Percentiles rank a stretch among this genome's conserved stretches.
These are phyloP conservation scores for Drosophila melanica DNA, from an alignment of 1,140 invertebrate species.

Conservation along the genomic window DNA sequence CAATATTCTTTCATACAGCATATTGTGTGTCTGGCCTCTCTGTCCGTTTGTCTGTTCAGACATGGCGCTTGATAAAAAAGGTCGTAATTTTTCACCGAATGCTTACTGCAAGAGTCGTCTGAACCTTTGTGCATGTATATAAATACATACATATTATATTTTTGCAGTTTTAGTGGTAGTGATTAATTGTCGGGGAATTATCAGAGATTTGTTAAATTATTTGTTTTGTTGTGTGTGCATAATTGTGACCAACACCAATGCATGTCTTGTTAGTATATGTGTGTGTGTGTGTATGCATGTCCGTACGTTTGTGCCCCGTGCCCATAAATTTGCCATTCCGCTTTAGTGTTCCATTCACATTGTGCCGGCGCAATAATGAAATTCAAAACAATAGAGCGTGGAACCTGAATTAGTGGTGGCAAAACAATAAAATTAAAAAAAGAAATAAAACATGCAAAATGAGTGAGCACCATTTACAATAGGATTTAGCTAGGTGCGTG, in stretches of 20 bases:
- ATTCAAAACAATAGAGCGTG: constrained; percentile 48
- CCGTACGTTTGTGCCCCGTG: constrained; percentile 20
- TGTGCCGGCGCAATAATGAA: constrained; percentile 32
- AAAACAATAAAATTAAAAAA: constrained; percentile 28
- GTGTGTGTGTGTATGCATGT: constrained; percentile 21
- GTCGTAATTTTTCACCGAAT: neutral
- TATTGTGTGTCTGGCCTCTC: constrained; percentile 36
- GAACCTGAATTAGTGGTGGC: constrained; percentile 44
- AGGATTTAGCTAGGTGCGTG: neutral
- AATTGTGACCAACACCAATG: constrained; percentile 48
- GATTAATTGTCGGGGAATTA: constrained; percentile 43
- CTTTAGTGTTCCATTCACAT: constrained; percentile 40
- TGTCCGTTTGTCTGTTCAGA: constrained; percentile 17
- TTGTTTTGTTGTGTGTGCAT: constrained; percentile 67
- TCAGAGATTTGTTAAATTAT: constrained; percentile 35
- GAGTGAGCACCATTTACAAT: constrained; percentile 26
- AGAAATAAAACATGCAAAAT: constrained; percentile 26
- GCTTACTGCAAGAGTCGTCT: constrained; percentile 7
- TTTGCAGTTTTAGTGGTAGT: constrained; percentile 32
- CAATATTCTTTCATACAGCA: constrained; percentile 57
- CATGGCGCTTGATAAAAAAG: constrained; percentile 16
- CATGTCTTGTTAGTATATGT: constrained; percentile 19
- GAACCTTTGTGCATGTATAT: neutral
- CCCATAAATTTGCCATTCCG: constrained; percentile 45
- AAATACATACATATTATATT: neutral